Percentiles rank a stretch among this genome's conserved stretches.
Evolutionary conservation across 1,140 invertebrate genomes (phyloP).

Genomic region (Galleria mellonella): DNA sequence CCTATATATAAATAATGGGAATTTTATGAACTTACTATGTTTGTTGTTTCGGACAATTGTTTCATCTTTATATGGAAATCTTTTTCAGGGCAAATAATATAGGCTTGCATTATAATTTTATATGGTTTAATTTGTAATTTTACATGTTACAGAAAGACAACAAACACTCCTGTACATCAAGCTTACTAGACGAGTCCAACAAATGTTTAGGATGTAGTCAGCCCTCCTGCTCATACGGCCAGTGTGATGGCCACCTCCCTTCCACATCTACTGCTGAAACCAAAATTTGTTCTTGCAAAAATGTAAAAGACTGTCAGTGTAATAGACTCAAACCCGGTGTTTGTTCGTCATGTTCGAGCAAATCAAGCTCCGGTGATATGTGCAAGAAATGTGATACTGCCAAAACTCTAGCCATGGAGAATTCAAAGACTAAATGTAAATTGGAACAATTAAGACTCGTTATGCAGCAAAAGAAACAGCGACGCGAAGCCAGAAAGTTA

Average conservation of each 20-base stretch:
- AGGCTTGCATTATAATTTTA: too few relatives aligned
- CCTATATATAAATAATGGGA: too few relatives aligned
- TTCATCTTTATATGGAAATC: too few relatives aligned
- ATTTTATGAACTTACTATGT: too few relatives aligned
- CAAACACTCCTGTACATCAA: slow-evolving; percentile 35
- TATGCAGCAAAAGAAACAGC: slow-evolving; percentile 90
- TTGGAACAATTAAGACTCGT: slow-evolving; percentile 89
- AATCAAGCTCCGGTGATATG: slow-evolving; percentile 17
- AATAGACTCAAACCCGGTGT: slow-evolving; percentile 26
- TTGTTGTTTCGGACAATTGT: too few relatives aligned
- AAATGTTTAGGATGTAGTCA: slow-evolving; percentile 44
- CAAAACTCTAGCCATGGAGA: slow-evolving; percentile 78
- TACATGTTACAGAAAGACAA: slow-evolving; percentile 46
- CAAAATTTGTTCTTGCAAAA: slow-evolving; percentile 21
- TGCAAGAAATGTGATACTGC: slow-evolving; percentile 64
- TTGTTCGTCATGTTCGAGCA: slow-evolving; percentile 41
- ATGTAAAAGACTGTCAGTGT: slow-evolving; percentile 28
- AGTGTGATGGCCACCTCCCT: slow-evolving; percentile 49
- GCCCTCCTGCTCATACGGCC: slow-evolving; percentile 44
- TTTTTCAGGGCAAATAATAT: too few relatives aligned
- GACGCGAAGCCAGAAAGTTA: slow-evolving; percentile 85
- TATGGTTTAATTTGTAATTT: not conserved
- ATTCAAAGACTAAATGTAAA: slow-evolving; percentile 88
- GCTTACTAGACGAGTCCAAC: slow-evolving; percentile 23
- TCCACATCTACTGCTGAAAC: slow-evolving; percentile 17